These are phyloP conservation scores for Orientallactaga bullata DNA, from an alignment of 2,113 vertebrate genomes.

Conservation along the genomic window DNA sequence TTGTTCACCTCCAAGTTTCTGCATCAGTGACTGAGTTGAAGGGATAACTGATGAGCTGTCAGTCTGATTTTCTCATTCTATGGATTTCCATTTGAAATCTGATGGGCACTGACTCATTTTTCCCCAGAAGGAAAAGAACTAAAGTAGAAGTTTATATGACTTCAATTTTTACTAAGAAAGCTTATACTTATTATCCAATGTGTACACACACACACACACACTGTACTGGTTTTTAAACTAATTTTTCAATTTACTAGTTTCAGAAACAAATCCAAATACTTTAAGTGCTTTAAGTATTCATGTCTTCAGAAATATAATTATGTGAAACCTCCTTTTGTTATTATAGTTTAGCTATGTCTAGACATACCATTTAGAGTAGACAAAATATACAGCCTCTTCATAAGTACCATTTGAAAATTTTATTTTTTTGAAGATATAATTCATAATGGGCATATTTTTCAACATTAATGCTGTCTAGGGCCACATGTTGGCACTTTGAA, in stretches of 20 bases:
- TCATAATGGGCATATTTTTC: background rate
- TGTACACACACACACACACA: background rate
- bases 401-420: background rate
- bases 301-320: background rate
- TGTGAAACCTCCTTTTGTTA: background rate
- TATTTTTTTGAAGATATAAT: background rate
- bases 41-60: background rate
- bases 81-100: background rate
- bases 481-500: background rate
- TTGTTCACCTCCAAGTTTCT: background rate
- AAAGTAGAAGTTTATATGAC: background rate
- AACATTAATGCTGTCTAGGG: background rate
- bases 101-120: background rate
- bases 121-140: constrained; percentile 12
- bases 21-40: background rate
- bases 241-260: constrained; percentile 4
- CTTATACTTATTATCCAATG: background rate
- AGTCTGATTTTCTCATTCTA: background rate
- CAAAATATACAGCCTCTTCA: background rate
- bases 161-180: constrained; percentile 35
- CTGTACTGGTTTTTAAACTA: background rate
- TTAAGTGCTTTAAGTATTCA: background rate
- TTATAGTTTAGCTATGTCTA: background rate
- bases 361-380: background rate
- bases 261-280: constrained; percentile 33